Base-by-base conservation (phyloP, 1,140 invertebrate genomes). In the Lordiphosa stackelbergi region DNA sequence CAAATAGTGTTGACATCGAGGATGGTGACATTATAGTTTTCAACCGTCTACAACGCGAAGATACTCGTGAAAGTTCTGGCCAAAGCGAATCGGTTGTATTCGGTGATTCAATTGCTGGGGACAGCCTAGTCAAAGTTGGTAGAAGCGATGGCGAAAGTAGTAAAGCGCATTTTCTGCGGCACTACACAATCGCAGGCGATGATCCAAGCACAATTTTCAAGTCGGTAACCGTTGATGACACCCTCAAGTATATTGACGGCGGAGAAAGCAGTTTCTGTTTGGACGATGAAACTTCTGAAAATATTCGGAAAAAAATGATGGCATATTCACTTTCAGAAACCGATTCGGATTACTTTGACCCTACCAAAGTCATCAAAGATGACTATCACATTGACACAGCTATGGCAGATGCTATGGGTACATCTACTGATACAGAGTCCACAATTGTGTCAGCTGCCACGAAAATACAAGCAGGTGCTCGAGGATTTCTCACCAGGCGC, bases 401-500 rank as follows among this genome's bases (percentile, higher is more conserved):
- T 5, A 66, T 87, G 61, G 71, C 73, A 2, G 84, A 86, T 41
- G 68, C 43, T 1, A 64, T 71, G 51, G 77, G 74, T 1, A 86
- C 83, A 9, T 87, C 86, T 9, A 86, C 83, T 3, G 86, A 88
- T 63, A 87, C 85, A 2, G 86, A 88, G 35, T 87, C 86, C 2
- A 86, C 86, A 4, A 85, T 86, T 63, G 79, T 85, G 1, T 85
- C 83, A 9, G 78, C 85, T 5, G 78, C 75, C 24, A 85, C 86
- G 0, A 88, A 86, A 58, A 83, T 86, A 28, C 83, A 87, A 49
- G 85, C 85, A 3, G 74, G 74, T 10, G 74, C 70, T n/a, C 57
- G 75, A 3, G 81, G 84, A 0, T 86, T 86, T 22, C 47, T 77
- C 6, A 72, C 81, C 2, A 68, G 78, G 5, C 61, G 83, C 3